Evolutionary conservation across 2,888 invertebrate species (phyloP).

Genomic region (Callimorpha dominula): DNA sequence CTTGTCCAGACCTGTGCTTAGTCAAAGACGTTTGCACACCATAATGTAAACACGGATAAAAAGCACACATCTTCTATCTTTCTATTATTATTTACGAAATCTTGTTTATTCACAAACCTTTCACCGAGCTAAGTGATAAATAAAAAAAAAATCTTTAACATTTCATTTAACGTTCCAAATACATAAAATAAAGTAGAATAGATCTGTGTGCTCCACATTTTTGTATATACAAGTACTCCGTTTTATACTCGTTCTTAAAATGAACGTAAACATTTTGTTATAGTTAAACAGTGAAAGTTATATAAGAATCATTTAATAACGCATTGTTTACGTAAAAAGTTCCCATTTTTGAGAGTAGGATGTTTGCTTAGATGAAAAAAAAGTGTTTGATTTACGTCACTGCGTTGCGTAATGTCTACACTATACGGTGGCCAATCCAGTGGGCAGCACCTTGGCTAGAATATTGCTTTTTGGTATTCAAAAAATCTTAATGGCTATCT

Average conservation of each 20-base stretch:
- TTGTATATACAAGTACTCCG: constrained; percentile 17
- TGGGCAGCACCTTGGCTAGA: neutral
- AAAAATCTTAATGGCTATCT: neutral
- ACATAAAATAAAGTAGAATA: neutral
- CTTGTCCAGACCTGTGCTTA: too few relatives aligned
- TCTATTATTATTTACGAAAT: too few relatives aligned
- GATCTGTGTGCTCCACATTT: neutral
- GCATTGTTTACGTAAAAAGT: constrained; percentile 22
- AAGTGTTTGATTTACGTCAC: constrained; percentile 30
- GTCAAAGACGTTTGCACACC: too few relatives aligned
- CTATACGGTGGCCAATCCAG: neutral
- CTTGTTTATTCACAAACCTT: too few relatives aligned
- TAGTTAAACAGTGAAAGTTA: constrained; percentile 23
- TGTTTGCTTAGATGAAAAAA: constrained; percentile 16
- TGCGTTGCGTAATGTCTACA: constrained; percentile 11
- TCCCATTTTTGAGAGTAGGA: constrained; percentile 17
- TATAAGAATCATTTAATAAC: constrained; percentile 28
- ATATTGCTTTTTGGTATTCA: neutral
- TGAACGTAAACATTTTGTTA: constrained; percentile 38
- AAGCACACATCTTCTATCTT: too few relatives aligned
- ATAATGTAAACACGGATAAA: too few relatives aligned
- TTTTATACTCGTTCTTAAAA: constrained; percentile 32
- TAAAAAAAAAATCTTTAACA: neutral
- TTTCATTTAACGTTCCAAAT: neutral
- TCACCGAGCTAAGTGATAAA: neutral